Evolutionary conservation across 2,113 vertebrate genomes (phyloP), one percentile per base, ranked within the genome.

Genomic region (Lota lota): DNA sequence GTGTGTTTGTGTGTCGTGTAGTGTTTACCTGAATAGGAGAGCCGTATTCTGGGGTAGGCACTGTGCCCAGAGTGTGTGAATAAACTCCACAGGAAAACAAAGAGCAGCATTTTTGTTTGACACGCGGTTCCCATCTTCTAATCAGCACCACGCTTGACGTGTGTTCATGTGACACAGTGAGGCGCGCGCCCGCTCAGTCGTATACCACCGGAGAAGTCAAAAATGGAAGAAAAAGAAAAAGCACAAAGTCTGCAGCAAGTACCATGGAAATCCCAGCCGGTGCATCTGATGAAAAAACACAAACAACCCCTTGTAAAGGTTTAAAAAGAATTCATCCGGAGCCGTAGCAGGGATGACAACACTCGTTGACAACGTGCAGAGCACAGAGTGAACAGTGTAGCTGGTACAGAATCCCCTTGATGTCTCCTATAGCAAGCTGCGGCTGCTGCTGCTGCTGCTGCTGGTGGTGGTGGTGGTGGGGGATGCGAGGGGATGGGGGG

Each of bases 11-110:
- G 51, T 53, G 51, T n/a, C 16, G 51, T 53, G 51, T 53, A 12
- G n/a, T 15, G 61, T 78, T 79, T 84, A 89, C 89, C 89, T 83
- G 83, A 83, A 75, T 90, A 69, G 15, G 89, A 87, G 72, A 90
- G 86, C 16, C 88, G 79, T 83, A 90, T 89, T 68, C 89, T 85
- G 14, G 89, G 89, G 33, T 89, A 83, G 76, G 81, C 67, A 76
- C 76, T 83, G 36, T 75, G 70, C 12, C 76, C 82, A 28, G 83
- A 33, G 61, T 70, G 78, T 68, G 76, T 67, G 53, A 17, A 47
- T 22, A 66, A 67, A 50, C 72, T 74, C 75, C 76, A 56, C 77
- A 82, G 63, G 70, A 64, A 53, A 20, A 83, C 36, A 74, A 47
- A 76, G 68, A 87, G 67, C 70, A 87, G 78, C 83, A 87, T 82